A percentile compares a stretch with the other conserved stretches of the same genome.
Evolutionary conservation across 1,140 invertebrate species (phyloP).

Genomic region (Bombus affinis): DNA sequence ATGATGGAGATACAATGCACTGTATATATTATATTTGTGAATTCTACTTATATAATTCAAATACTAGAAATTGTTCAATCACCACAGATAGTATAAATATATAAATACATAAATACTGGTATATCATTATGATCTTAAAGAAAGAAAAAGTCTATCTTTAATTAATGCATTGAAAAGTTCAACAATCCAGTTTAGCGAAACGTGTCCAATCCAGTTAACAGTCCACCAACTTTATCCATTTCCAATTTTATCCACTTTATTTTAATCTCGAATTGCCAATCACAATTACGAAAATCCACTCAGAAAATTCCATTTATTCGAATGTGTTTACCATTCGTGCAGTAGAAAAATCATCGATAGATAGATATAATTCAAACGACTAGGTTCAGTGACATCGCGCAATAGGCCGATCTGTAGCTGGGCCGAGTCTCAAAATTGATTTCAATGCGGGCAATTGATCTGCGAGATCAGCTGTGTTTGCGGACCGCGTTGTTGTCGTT

Average conservation of each 20-base stretch:
- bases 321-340: not conserved
- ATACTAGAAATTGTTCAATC: not conserved
- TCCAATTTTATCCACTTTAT: not conserved
- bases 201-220: no score
- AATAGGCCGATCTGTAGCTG: conserved; percentile 34
- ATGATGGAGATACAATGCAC: not conserved
- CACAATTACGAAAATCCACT: not conserved
- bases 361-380: conserved; percentile 22
- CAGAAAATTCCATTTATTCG: not conserved
- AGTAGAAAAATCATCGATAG: not conserved
- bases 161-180: not conserved
- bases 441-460: conserved; percentile 67
- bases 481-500: conserved; percentile 53
- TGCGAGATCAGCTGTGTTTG: conserved; percentile 66
- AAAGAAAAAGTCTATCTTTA: no score
- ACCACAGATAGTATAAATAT: not conserved
- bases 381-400: conserved; percentile 41
- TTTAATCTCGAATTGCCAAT: not conserved
- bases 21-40: not conserved
- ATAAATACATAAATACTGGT: no score
- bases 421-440: conserved; percentile 55
- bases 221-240: not conserved
- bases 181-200: not conserved
- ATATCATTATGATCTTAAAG: no score
- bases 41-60: not conserved